phyloP scores from a whole-genome alignment of 2,888 invertebrate genomes.

The Drosophila infuscata region DNA sequence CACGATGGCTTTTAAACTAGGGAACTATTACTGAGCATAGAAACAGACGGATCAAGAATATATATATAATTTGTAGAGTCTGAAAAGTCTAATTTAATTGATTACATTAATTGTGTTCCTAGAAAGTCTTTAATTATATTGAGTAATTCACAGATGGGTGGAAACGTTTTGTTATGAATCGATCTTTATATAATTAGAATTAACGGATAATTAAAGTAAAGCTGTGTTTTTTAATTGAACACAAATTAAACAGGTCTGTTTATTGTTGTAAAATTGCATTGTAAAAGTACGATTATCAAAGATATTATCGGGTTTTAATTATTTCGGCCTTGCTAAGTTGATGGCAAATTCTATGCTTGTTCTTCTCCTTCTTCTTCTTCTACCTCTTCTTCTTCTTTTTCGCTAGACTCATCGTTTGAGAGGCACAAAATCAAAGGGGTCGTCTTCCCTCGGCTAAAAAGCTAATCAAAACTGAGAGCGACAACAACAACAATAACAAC shows the following conservation, averaged over 20 bases:
- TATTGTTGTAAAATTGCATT: background rate
- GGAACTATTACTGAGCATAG: background rate
- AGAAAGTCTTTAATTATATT: background rate
- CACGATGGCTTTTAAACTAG: background rate
- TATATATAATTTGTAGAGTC: background rate
- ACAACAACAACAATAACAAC: constrained; percentile 22
- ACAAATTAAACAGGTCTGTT: background rate
- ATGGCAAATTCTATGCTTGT: constrained; percentile 3
- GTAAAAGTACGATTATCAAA: background rate
- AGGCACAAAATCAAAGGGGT: constrained; percentile 18
- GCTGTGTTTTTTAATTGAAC: background rate
- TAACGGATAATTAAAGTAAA: background rate
- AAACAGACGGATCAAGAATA: background rate
- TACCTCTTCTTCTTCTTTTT: background rate
- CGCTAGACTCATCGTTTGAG: background rate
- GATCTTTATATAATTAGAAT: background rate
- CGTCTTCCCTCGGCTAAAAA: background rate
- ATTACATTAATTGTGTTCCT: background rate
- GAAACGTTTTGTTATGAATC: background rate
- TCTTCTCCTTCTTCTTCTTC: background rate
- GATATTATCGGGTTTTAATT: background rate
- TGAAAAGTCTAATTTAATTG: background rate
- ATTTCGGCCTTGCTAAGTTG: background rate
- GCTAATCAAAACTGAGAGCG: constrained; percentile 41
- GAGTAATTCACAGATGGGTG: background rate